Evolutionary conservation across 2,113 vertebrate genomes (phyloP).

Genomic region (Beaufortia kweichowensis): DNA sequence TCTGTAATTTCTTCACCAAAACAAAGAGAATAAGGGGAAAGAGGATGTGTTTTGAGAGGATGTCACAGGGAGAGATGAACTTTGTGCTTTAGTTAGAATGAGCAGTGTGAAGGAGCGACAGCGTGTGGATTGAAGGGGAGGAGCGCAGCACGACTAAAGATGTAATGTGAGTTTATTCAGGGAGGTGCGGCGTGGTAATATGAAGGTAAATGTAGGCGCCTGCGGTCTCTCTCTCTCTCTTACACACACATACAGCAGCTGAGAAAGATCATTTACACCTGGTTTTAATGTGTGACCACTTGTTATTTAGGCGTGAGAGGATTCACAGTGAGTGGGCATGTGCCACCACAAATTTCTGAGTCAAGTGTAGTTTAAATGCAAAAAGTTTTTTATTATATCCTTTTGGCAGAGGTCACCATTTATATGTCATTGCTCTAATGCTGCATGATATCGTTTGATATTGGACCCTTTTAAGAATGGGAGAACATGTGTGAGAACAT

Average conservation of each 20-base stretch:
- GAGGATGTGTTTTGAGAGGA: background rate
- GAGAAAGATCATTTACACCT: background rate
- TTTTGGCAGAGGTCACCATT: no score
- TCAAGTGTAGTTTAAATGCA: no score
- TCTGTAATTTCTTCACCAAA: background rate
- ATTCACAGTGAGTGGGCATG: no score
- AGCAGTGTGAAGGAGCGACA: background rate
- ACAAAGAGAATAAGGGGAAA: background rate
- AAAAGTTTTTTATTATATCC: no score
- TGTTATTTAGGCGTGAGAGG: background rate
- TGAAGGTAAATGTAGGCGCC: slow-evolving; percentile 17
- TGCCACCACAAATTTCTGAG: no score
- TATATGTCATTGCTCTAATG: no score
- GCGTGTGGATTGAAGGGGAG: slow-evolving; percentile 10
- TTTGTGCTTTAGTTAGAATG: background rate
- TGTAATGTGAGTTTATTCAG: slow-evolving; percentile 22
- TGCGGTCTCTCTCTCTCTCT: slow-evolving; percentile 8
- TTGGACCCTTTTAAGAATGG: no score
- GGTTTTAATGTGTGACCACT: background rate
- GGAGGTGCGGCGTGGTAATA: slow-evolving; percentile 1
- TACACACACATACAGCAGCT: background rate
- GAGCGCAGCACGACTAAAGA: background rate
- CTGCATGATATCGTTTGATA: no score
- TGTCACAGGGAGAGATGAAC: slow-evolving; percentile 10
- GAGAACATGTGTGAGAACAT: no score